A percentile compares a stretch with the other conserved stretches of the same genome.
Evolutionary conservation across 2,888 invertebrate species (phyloP).

Genomic region (Yponomeuta evonymella): DNA sequence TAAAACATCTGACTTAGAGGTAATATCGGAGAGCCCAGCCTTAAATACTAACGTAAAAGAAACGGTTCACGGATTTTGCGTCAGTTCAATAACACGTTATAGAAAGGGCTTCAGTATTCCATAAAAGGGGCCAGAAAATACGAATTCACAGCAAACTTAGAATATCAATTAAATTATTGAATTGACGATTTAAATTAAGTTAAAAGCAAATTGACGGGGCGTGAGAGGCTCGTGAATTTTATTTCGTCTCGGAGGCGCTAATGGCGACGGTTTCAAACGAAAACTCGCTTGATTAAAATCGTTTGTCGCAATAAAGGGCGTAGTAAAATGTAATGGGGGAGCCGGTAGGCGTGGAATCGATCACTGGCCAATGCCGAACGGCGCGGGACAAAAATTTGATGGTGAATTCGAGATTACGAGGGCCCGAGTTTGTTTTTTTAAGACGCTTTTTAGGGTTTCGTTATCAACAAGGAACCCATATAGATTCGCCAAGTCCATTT

Average conservation of each 20-base stretch:
- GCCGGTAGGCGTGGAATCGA: slow-evolving; percentile 71
- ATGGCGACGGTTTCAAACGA: slow-evolving; percentile 64
- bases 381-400: slow-evolving; percentile 62
- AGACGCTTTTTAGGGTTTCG: neutral
- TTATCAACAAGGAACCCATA: no score
- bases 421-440: slow-evolving; percentile 22
- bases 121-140: neutral
- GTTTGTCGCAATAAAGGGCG: slow-evolving; percentile 74
- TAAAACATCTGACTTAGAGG: no score
- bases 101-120: neutral
- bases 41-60: no score
- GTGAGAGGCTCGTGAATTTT: slow-evolving; percentile 60
- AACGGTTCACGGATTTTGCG: no score
- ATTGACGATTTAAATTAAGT: slow-evolving; percentile 57
- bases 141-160: no score
- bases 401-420: slow-evolving; percentile 49
- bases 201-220: slow-evolving; percentile 64
- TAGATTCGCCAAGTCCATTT: no score
- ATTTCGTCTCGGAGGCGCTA: slow-evolving; percentile 62
- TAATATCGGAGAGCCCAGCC: no score
- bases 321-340: slow-evolving; percentile 68
- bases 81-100: no score
- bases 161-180: neutral
- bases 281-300: slow-evolving; percentile 76
- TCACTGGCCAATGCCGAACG: slow-evolving; percentile 64